Conservation (phyloP, 2,888 invertebrate species). For the Idaea aversata region DNA sequence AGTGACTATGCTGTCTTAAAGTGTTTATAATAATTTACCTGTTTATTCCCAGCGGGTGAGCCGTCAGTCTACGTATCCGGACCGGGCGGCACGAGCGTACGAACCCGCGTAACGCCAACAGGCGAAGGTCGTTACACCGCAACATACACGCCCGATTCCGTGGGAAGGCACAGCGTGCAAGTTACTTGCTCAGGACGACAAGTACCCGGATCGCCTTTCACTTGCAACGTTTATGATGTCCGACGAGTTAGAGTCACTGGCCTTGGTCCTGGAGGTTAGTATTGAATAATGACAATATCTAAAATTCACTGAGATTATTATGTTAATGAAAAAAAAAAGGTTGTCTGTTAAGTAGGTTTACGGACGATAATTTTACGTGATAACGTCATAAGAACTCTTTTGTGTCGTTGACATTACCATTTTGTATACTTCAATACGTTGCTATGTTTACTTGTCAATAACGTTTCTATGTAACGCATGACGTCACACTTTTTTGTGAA, state of each 20-base stretch:
- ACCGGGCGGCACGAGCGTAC: constrained; percentile 90
- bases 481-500: too few species aligned
- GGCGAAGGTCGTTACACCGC: constrained; percentile 87
- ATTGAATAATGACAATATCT: neutral
- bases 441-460: too few species aligned
- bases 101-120: constrained; percentile 83
- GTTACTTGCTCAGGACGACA: constrained; percentile 91
- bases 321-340: too few species aligned
- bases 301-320: too few species aligned
- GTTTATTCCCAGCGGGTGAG: constrained; percentile 72
- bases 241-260: constrained; percentile 88
- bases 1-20: neutral
- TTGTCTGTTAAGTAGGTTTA: too few species aligned
- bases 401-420: too few species aligned
- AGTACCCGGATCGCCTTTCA: constrained; percentile 94
- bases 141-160: constrained; percentile 90
- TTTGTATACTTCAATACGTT: too few species aligned
- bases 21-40: neutral
- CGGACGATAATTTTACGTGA: too few species aligned
- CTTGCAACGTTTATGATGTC: constrained; percentile 96
- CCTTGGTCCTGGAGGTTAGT: constrained; percentile 73
- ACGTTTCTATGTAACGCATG: too few species aligned
- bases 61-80: constrained; percentile 88
- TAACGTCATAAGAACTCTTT: too few species aligned
- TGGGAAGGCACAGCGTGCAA: constrained; percentile 92